Conservation (phyloP, 2,113 vertebrate genomes). For the Dipodomys stephensi region DNA sequence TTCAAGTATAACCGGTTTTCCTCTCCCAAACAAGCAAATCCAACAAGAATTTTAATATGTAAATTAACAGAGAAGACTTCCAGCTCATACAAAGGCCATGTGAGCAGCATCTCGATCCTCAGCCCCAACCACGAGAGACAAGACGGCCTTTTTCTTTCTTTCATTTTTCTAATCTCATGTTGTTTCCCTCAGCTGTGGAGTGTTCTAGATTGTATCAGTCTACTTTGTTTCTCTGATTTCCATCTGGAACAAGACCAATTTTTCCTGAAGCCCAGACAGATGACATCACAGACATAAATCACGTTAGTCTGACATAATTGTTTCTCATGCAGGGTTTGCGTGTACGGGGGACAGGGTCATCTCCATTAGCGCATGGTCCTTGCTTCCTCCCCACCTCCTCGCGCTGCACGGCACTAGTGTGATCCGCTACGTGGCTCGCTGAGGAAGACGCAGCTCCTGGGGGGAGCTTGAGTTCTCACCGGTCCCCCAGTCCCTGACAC, state of each 20-base stretch:
- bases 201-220: not conserved
- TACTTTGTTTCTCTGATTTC: constrained; percentile 1
- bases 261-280: constrained; percentile 32
- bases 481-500: not conserved
- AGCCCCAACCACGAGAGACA: not conserved
- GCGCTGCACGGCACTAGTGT: accelerated
- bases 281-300: constrained; percentile 53
- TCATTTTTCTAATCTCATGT: not conserved
- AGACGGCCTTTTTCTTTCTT: not conserved
- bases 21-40: not conserved
- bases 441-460: not conserved
- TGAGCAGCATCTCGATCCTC: too few relatives aligned
- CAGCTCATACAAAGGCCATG: too few relatives aligned
- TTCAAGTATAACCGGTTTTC: not conserved
- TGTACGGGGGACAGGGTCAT: not conserved
- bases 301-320: not conserved
- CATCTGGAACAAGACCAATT: constrained; percentile 13
- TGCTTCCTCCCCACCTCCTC: not conserved
- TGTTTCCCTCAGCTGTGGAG: not conserved
- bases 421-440: not conserved
- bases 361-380: not conserved
- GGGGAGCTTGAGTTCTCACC: too few relatives aligned
- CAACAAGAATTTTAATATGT: not conserved
- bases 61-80: not conserved
- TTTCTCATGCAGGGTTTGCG: constrained; percentile 6